Evolutionary conservation across 2,888 invertebrate genomes (phyloP), one percentile per base, ranked within the genome.

Genomic region (Apocheima hispidaria): DNA sequence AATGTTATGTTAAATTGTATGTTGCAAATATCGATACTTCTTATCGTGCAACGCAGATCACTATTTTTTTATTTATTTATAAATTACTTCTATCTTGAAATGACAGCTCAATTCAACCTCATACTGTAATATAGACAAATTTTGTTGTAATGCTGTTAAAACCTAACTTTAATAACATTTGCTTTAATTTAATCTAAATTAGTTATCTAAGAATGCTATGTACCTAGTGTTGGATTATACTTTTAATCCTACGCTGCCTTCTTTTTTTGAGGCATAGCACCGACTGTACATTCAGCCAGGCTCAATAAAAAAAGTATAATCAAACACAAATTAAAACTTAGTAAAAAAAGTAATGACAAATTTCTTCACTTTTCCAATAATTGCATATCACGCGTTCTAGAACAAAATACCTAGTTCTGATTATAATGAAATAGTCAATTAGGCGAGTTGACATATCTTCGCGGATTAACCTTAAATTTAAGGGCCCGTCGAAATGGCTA

Each of bases 301-400:
- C 16, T 23, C 23, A 23, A 9, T 40, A 33, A 46, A 14, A 60
- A 38, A 83, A 81, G 72, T 83, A 82, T 87, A 84, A 87, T 82
- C 79, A 80, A 82, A 73, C 83, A 72, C 67, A 77, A 73, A 60
- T 46, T 64, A 77, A 79, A 72, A 75, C 65, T 72, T 71, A 72
- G 74, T 69, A 70, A 78, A 75, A 70, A 77, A 75, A 73, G 75
- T 26, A 30, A 77, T 77, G 48, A 54, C 36, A 61, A 59, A 28
- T 83, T 85, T 83, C 84, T 84, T 86, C 88, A 88, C 88, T 77
- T 85, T 82, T 81, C 82, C 77, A 83, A 81, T 81, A 83, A 81
- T 81, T 81, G 86, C 90, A 91, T 90, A 90, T 90, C 90, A 91
- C 90, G 85, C 89, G 65, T 64, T 51, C 20, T 59, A 78, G 77